phyloP scores from a whole-genome alignment of 2,113 vertebrate species.

The Eonycteris spelaea region DNA sequence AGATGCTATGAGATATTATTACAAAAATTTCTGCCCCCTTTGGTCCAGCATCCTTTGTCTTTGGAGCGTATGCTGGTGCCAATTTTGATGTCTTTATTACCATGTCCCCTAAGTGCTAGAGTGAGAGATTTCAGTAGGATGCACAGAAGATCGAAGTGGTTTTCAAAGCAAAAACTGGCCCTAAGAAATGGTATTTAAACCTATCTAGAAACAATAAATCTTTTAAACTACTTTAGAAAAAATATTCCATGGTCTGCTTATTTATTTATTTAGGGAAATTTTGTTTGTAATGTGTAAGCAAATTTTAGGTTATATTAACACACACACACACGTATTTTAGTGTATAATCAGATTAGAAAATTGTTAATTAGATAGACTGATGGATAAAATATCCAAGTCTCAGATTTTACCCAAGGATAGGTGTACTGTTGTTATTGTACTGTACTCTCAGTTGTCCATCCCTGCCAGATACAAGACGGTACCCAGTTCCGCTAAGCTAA shows the following conservation, averaged over 20 bases:
- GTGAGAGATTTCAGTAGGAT: neutral
- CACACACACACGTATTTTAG: neutral
- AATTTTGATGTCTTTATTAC: neutral
- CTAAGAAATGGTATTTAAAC: neutral
- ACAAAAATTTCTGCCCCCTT: neutral
- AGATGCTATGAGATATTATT: neutral
- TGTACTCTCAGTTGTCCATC: neutral
- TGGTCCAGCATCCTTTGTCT: rapidly evolving
- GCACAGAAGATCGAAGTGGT: neutral
- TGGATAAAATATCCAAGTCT: neutral
- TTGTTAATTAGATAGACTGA: neutral
- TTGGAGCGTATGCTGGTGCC: neutral
- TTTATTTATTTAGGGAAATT: neutral
- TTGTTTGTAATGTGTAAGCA: neutral
- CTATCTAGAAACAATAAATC: neutral
- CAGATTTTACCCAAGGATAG: neutral
- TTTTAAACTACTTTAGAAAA: neutral
- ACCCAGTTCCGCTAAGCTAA: neutral
- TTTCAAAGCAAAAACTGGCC: neutral
- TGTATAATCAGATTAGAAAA: neutral
- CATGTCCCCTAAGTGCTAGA: neutral
- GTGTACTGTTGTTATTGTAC: neutral
- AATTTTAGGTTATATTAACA: neutral
- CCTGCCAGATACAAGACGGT: neutral
- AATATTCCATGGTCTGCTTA: neutral